Evolutionary conservation across 2,113 vertebrate species (phyloP), one percentile per base, ranked within the genome.

Genomic region (Amazona guildingii): DNA sequence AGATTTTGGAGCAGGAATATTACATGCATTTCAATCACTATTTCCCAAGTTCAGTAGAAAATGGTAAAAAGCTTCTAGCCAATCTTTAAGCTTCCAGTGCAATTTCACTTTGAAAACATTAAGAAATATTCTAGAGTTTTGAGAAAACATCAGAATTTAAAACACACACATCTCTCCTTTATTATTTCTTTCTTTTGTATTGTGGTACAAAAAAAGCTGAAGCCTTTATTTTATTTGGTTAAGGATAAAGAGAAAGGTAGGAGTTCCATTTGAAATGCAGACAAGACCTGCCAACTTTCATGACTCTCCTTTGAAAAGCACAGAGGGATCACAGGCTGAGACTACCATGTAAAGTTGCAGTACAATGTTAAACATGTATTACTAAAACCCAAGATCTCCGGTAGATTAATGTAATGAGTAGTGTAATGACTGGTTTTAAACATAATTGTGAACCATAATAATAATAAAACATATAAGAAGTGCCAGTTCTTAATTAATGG

Each of bases 401-500:
- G 86, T 91, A 96, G 75, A 83, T 86, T 82, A 96, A 96, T 93
- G 94, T 92, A 43, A 43, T 43, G 43, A 43, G 43, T 43, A 43
- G 87, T 92, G 72, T 97, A 98, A 98, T 98, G 94, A 98, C 62
- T 98, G 94, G 97, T 97, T 96, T 96, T 94, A 96, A 95, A 96
- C 93, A 95, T 97, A 97, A 94, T 90, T 97, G 88, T 27, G 14
- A 96, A 92, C 82, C 83, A 90, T 95, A 96, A 93, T 94, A 97
- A 97, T 96, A 98, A 97, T 97, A 96, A 98, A 98, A 86, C 91
- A 95, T 97, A 92, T 73, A 87, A 96, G 94, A 97, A 98, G 85
- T 96, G 97, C 97, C 82, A 91, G 91, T 96, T 97, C 95, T 97
- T 98, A 98, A 98, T 98, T 97, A 98, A 97, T 90, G 62, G 67